A percentile compares a stretch with the other conserved stretches of the same genome.
Evolutionary conservation across 1,140 invertebrate genomes (phyloP).

Genomic region (Hypsibius dujardini): DNA sequence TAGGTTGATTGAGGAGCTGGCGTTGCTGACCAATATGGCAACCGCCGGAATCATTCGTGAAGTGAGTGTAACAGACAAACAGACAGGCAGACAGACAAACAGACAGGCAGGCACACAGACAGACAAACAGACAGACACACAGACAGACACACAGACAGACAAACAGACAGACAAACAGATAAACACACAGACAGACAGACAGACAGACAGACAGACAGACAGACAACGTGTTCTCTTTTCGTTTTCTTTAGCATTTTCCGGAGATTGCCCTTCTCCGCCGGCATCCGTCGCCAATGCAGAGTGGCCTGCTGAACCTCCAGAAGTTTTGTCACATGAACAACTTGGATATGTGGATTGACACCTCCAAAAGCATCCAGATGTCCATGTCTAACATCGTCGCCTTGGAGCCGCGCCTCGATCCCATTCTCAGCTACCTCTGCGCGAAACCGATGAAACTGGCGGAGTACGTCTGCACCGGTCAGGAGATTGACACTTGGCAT

Average conservation of each 20-base stretch:
- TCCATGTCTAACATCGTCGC: slow-evolving; percentile 20
- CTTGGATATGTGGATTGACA: slow-evolving; percentile 51
- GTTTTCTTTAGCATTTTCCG: slow-evolving; percentile 38
- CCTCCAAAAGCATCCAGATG: slow-evolving; percentile 25
- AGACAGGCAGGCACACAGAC: no score
- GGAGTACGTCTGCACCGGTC: slow-evolving; percentile 41
- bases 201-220: no score
- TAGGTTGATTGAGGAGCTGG: slow-evolving; percentile 79
- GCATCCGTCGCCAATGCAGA: slow-evolving; percentile 53
- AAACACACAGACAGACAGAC: no score
- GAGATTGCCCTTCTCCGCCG: slow-evolving; percentile 54
- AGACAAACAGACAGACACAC: no score
- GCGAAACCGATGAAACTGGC: slow-evolving; percentile 66
- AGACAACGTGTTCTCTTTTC: background rate
- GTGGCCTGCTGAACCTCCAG: slow-evolving; percentile 36
- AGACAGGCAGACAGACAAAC: no score
- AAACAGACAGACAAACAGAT: no score
- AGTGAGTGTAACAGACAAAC: no score
- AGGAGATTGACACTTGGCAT: slow-evolving; percentile 37
- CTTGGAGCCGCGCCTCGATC: slow-evolving; percentile 22
- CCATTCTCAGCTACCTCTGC: slow-evolving; percentile 49
- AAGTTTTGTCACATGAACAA: slow-evolving; percentile 19
- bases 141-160: no score
- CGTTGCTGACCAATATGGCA: slow-evolving; percentile 75
- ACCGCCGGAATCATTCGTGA: slow-evolving; percentile 58